phyloP scores from a whole-genome alignment of 1,140 invertebrate species.

The Littorina saxatilis region DNA sequence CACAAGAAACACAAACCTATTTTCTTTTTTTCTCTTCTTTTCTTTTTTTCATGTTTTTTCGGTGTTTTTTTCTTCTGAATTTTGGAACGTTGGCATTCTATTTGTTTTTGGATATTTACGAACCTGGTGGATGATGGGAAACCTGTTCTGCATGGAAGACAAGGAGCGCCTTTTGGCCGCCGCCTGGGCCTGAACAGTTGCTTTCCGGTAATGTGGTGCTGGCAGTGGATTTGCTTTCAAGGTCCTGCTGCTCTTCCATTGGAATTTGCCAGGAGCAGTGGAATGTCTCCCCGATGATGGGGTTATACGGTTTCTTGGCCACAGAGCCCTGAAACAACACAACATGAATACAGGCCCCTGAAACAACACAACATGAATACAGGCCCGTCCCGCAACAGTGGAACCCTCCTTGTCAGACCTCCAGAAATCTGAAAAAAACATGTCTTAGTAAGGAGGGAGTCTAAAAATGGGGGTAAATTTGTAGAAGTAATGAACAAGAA shows the following conservation, averaged over 20 bases:
- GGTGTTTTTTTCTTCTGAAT: too few relatives aligned
- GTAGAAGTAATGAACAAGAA: too few relatives aligned
- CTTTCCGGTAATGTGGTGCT: slow-evolving; percentile 65
- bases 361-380: too few relatives aligned
- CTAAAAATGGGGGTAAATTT: too few relatives aligned
- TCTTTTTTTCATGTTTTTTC: slow-evolving; percentile 80
- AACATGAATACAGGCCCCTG: too few relatives aligned
- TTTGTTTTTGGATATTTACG: neutral
- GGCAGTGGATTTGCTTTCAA: slow-evolving; percentile 69
- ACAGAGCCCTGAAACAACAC: slow-evolving; percentile 49
- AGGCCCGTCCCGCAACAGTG: too few relatives aligned
- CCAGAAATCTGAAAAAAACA: too few relatives aligned
- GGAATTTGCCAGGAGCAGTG: slow-evolving; percentile 78
- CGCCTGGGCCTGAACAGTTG: slow-evolving; percentile 82
- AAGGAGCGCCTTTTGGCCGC: slow-evolving; percentile 48
- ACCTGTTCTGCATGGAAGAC: slow-evolving; percentile 98
- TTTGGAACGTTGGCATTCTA: too few relatives aligned
- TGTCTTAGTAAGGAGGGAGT: too few relatives aligned
- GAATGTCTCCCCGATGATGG: slow-evolving; percentile 79
- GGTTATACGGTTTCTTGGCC: slow-evolving; percentile 81
- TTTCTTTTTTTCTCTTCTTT: slow-evolving; percentile 82
- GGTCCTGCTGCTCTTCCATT: slow-evolving; percentile 70
- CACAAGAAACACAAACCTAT: too few relatives aligned
- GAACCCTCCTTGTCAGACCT: too few relatives aligned
- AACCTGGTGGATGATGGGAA: slow-evolving; percentile 98